Evolutionary conservation across 2,888 invertebrate species (phyloP).

Genomic region (Tubiluchus corallicola): DNA sequence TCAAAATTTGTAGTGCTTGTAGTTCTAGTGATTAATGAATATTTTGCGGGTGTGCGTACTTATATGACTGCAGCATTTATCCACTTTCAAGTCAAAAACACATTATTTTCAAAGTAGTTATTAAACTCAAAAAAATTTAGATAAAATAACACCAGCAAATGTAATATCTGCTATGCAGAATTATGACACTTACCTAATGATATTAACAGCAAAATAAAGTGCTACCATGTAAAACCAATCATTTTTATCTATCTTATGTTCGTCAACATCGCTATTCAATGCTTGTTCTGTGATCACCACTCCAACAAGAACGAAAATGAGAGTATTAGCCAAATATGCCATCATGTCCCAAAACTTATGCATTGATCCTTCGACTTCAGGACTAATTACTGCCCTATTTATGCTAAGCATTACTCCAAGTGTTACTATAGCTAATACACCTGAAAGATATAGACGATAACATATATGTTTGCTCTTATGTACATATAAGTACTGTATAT

Average conservation of each 20-base stretch:
- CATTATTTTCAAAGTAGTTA: no score
- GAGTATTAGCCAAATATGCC: slow-evolving; percentile 35
- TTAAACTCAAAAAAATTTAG: no score
- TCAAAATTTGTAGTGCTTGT: no score
- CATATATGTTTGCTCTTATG: no score
- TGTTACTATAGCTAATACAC: slow-evolving; percentile 32
- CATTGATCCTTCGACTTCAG: slow-evolving; percentile 30
- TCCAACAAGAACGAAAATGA: slow-evolving; percentile 42
- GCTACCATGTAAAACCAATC: slow-evolving; percentile 35
- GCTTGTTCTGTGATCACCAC: slow-evolving; percentile 39
- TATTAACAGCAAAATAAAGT: slow-evolving; percentile 27
- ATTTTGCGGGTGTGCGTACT: no score
- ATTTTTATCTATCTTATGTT: no score
- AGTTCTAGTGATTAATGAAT: no score
- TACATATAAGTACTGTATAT: no score
- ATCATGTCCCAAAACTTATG: slow-evolving; percentile 33
- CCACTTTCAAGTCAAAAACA: no score
- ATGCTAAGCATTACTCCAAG: slow-evolving; percentile 29
- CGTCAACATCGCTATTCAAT: slow-evolving; percentile 33
- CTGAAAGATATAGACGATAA: slow-evolving; percentile 27
- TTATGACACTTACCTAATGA: slow-evolving; percentile 24
- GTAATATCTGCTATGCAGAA: no score
- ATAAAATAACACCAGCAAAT: no score
- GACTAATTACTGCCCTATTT: slow-evolving; percentile 29
- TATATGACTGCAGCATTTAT: no score